A percentile compares a stretch with the other conserved stretches of the same genome.
These are phyloP conservation scores for Lagenorhynchus albirostris DNA, from an alignment of 2,113 vertebrate genomes.

Conservation along the genomic window DNA sequence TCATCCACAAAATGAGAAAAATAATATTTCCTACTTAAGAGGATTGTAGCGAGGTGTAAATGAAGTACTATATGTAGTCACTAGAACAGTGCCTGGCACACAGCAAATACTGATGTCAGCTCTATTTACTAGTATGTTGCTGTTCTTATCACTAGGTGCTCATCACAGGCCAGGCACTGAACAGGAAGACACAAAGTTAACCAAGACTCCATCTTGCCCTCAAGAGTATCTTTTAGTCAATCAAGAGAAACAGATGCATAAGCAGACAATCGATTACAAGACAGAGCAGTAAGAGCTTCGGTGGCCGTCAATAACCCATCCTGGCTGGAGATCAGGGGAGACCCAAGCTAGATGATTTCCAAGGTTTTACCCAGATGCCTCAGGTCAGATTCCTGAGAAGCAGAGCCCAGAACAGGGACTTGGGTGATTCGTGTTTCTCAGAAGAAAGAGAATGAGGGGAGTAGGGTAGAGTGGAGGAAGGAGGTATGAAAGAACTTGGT, in stretches of 20 bases:
- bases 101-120: background rate
- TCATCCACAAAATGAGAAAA: background rate
- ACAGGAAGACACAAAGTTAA: background rate
- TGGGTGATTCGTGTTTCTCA: no score
- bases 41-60: background rate
- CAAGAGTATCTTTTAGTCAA: background rate
- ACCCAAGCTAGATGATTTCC: background rate
- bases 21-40: background rate
- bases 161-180: background rate
- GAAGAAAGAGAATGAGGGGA: background rate
- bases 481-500: background rate
- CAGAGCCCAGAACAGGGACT: background rate
- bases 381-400: background rate
- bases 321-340: background rate
- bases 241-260: background rate
- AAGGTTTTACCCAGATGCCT: background rate
- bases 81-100: background rate
- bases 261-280: background rate
- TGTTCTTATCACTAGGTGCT: background rate
- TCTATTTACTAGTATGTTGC: background rate
- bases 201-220: background rate
- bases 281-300: background rate
- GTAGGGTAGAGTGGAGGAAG: background rate
- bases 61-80: fast-evolving
- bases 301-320: background rate